Evolutionary conservation across 2,113 vertebrate species (phyloP).

Genomic region (human (Homo sapiens)): DNA sequence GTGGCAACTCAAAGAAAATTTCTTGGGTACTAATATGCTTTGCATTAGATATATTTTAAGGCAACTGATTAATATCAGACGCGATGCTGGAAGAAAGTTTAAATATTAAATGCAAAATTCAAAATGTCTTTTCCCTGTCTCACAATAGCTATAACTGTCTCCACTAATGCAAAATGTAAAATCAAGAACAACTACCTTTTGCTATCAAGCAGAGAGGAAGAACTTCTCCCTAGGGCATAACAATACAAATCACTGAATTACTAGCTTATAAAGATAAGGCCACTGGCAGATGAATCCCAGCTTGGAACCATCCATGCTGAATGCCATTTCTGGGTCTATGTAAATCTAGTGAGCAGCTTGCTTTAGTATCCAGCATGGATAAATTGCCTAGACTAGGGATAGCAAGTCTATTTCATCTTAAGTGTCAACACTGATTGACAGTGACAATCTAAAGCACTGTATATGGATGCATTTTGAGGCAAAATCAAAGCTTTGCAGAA

Average conservation of each 20-base stretch:
- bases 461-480: not conserved
- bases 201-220: not conserved
- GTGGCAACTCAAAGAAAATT: not conserved
- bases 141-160: not conserved
- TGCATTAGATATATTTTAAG: conserved; percentile 27
- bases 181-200: not conserved
- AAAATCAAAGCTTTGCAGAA: conserved; percentile 28
- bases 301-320: not conserved
- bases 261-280: conserved; percentile 19
- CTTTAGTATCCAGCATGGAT: not conserved
- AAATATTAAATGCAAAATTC: conserved; percentile 23
- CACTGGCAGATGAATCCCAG: not conserved
- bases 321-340: not conserved
- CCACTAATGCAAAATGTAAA: conserved; percentile 12
- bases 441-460: not conserved
- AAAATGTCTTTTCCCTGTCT: not conserved
- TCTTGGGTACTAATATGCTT: not conserved
- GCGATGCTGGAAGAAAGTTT: not conserved
- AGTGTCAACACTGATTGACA: not conserved
- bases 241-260: not conserved
- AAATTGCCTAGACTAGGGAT: not conserved
- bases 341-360: not conserved
- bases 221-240: not conserved
- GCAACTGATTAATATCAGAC: not conserved
- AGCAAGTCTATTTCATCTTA: not conserved